Evolutionary conservation across 2,888 invertebrate species (phyloP).

Genomic region (Chelonus formosanus): DNA sequence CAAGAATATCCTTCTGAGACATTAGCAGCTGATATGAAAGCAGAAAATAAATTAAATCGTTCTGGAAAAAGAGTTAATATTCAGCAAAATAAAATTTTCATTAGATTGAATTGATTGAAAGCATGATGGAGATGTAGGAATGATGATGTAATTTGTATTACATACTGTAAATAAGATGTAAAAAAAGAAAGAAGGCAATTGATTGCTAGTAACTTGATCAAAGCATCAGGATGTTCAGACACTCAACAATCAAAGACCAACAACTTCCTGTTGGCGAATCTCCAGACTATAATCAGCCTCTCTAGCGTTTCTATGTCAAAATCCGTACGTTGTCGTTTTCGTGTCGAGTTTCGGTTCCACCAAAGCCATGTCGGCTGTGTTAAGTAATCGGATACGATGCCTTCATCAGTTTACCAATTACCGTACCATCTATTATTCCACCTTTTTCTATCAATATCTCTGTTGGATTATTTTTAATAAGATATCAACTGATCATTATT

Average conservation of each 20-base stretch:
- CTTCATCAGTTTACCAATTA: constrained; percentile 15
- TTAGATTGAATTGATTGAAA: too few relatives aligned
- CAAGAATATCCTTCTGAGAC: too few relatives aligned
- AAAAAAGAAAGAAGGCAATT: neutral
- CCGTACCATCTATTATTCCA: neutral
- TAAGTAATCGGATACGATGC: constrained; percentile 22
- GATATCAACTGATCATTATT: neutral
- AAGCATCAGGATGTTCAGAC: constrained; percentile 9
- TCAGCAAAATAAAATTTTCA: too few relatives aligned
- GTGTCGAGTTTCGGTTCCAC: constrained; percentile 22
- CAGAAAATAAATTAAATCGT: too few relatives aligned
- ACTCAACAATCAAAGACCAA: constrained; percentile 46
- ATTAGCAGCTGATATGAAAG: too few relatives aligned
- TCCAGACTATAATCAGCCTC: constrained; percentile 48
- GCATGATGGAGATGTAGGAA: too few relatives aligned
- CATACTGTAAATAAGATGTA: too few relatives aligned
- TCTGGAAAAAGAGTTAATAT: too few relatives aligned
- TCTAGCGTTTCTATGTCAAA: constrained; percentile 38
- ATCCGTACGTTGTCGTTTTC: constrained; percentile 24
- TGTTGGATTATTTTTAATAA: neutral
- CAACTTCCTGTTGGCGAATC: constrained; percentile 47
- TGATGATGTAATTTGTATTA: too few relatives aligned
- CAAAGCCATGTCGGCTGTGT: constrained; percentile 22
- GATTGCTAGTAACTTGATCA: constrained; percentile 24
- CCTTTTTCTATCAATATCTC: constrained; percentile 5